Conservation (phyloP, 2,113 vertebrate genomes). For the Apodemus sylvaticus region DNA sequence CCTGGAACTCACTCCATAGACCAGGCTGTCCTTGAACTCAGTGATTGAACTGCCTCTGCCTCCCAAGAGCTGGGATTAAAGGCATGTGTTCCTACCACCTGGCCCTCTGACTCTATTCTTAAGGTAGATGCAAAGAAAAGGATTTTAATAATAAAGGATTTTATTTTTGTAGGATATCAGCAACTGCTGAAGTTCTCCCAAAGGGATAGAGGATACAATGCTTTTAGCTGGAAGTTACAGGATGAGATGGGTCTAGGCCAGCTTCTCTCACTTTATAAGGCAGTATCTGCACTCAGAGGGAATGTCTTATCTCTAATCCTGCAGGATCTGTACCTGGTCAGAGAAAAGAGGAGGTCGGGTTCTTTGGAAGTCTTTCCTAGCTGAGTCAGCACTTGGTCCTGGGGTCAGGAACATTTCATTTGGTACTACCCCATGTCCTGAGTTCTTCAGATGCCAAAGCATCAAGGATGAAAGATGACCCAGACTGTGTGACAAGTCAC, state of each 20-base stretch:
- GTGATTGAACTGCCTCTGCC: not conserved
- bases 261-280: not conserved
- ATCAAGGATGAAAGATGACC: conserved; percentile 21
- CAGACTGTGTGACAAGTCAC: not conserved
- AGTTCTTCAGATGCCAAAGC: conserved; percentile 8
- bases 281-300: conserved; percentile 13
- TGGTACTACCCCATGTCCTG: not conserved
- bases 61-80: not conserved
- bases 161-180: not conserved
- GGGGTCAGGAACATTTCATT: not conserved
- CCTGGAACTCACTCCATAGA: not conserved
- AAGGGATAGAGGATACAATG: not conserved
- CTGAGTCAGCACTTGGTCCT: not conserved
- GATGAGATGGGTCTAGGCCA: not conserved
- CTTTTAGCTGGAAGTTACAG: conserved; percentile 16
- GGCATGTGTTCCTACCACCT: not conserved
- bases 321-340: not conserved
- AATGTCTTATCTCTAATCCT: not conserved
- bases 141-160: conserved; percentile 37
- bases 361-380: conserved; percentile 10
- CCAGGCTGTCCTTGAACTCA: not conserved
- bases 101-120: not conserved
- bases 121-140: conserved; percentile 11
- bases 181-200: conserved; percentile 14
- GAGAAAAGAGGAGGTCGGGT: not conserved